Conservation (phyloP, 2,888 invertebrate genomes). For the Ochropleura plecta region DNA sequence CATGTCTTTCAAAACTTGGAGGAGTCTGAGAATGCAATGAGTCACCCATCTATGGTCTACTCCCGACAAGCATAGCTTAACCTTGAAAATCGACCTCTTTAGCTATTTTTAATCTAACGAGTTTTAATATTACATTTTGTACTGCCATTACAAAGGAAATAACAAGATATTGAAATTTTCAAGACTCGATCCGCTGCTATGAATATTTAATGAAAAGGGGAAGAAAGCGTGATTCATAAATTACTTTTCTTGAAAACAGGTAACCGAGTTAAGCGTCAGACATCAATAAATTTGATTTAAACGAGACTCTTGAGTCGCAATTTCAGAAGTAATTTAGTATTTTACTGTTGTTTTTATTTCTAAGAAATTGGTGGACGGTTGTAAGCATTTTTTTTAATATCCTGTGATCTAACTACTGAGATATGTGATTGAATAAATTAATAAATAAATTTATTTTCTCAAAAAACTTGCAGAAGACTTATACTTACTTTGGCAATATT, state of each 20-base stretch:
- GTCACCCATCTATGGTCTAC: background rate
- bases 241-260: conserved; percentile 36
- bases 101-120: background rate
- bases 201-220: conserved; percentile 37
- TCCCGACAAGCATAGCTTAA: background rate
- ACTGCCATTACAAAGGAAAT: conserved; percentile 25
- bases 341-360: background rate
- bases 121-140: conserved; percentile 11
- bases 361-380: background rate
- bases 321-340: background rate
- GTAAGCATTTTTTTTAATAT: too few relatives aligned
- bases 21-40: background rate
- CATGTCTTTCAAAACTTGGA: background rate
- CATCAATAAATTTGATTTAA: conserved; percentile 20
- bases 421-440: too few relatives aligned
- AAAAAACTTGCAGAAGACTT: too few relatives aligned
- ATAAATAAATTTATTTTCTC: too few relatives aligned
- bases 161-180: conserved; percentile 32
- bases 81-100: background rate
- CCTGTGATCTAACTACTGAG: too few relatives aligned
- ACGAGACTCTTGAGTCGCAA: background rate
- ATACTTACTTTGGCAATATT: too few relatives aligned
- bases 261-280: conserved; percentile 20
- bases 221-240: conserved; percentile 33
- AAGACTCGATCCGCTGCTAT: conserved; percentile 21